A percentile compares a stretch with the other conserved stretches of the same genome.
phyloP scores from a whole-genome alignment of 1,140 invertebrate species.

The Nylanderia fulva region DNA sequence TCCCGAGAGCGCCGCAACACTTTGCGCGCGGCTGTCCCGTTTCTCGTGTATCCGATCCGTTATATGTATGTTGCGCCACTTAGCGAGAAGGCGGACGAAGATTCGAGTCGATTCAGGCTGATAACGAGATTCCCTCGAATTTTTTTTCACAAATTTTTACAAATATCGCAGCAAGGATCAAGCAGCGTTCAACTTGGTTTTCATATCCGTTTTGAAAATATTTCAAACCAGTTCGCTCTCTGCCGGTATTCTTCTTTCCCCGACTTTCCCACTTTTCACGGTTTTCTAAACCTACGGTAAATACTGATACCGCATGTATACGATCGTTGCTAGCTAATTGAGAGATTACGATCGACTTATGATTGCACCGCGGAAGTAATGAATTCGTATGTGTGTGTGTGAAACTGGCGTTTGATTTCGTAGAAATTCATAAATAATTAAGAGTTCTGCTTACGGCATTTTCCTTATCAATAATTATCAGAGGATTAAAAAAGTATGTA shows the following conservation, averaged over 20 bases:
- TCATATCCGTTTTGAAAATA: neutral
- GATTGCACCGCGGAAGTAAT: conserved; percentile 57
- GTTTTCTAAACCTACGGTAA: neutral
- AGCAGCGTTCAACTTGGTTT: too few relatives aligned
- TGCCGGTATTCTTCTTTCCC: neutral
- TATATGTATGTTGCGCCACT: conserved; percentile 48
- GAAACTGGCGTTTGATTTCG: too few relatives aligned
- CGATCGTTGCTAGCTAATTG: conserved; percentile 41
- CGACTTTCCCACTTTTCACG: neutral
- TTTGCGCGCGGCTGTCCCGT: conserved; percentile 46
- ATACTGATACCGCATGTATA: neutral
- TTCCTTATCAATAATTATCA: too few relatives aligned
- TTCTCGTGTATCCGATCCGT: conserved; percentile 35
- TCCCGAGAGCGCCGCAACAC: conserved; percentile 40
- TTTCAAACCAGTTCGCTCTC: neutral
- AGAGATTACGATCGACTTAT: conserved; percentile 57
- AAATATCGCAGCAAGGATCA: neutral
- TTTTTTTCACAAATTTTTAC: neutral
- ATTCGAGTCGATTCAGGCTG: neutral
- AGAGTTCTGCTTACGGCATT: too few relatives aligned
- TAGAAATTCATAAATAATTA: too few relatives aligned
- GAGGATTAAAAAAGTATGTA: too few relatives aligned
- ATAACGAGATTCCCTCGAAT: neutral
- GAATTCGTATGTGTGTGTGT: too few relatives aligned
- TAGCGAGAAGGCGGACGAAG: conserved; percentile 36